phyloP scores from a whole-genome alignment of 2,113 vertebrate species.

The Piprites chloris region DNA sequence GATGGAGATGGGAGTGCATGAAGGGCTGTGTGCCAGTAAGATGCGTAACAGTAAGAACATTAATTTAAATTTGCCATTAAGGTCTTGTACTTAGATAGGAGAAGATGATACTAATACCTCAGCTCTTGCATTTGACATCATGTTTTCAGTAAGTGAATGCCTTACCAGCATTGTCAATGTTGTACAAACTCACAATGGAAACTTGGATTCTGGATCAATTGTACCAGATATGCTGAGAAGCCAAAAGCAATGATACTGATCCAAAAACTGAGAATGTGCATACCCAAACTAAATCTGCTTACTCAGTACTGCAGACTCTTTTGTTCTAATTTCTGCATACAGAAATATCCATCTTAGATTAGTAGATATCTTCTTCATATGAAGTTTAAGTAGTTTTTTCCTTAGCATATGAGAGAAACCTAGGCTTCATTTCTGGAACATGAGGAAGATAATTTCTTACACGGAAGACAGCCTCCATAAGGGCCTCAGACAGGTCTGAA shows the following conservation, averaged over 20 bases:
- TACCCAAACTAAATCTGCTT: not conserved
- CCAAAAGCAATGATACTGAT: not conserved
- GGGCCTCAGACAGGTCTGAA: not conserved
- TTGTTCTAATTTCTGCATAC: not conserved
- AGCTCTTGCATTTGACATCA: not conserved
- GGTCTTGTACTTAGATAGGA: not conserved
- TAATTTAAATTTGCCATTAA: not conserved
- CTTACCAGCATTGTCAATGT: not conserved
- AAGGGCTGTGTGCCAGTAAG: not conserved
- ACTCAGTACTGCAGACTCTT: not conserved
- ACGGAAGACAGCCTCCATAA: not conserved
- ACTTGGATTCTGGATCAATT: not conserved
- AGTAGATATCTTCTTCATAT: not conserved
- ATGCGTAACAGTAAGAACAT: not conserved
- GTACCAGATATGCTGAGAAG: not conserved
- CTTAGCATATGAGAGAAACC: not conserved
- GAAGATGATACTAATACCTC: not conserved
- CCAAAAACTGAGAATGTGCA: not conserved
- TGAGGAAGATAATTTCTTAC: not conserved
- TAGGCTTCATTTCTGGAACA: not conserved
- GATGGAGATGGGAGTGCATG: not conserved
- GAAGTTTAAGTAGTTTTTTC: not conserved
- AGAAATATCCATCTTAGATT: not conserved
- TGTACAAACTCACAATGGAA: not conserved
- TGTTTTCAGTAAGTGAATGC: not conserved